Percentiles rank a stretch among this genome's conserved stretches.
These are phyloP conservation scores for Cacoxenus indagator DNA, from an alignment of 2,888 invertebrate species.

Conservation along the genomic window DNA sequence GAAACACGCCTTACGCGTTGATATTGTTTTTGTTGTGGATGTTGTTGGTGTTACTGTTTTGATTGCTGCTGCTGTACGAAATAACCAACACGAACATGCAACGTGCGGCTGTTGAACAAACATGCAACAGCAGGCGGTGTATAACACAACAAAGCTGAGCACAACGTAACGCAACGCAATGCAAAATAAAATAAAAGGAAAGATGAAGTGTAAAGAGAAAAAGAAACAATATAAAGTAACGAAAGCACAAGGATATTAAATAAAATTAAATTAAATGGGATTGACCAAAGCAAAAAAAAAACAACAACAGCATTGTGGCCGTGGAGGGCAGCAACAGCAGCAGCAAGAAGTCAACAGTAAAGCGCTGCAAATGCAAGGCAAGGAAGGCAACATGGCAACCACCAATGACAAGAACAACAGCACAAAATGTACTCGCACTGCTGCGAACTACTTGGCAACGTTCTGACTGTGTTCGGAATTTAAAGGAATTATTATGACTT, in stretches of 20 bases:
- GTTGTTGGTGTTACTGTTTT: not conserved
- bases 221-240: conserved; percentile 46
- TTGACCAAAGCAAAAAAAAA: conserved; percentile 48
- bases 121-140: conserved; percentile 21
- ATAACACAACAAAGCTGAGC: too few species aligned
- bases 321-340: not conserved
- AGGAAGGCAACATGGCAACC: not conserved
- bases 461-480: conserved; percentile 3
- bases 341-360: not conserved
- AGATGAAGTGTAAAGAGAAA: conserved; percentile 13
- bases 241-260: conserved; percentile 61
- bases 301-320: not conserved
- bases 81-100: conserved; percentile 9
- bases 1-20: conserved; percentile 36
- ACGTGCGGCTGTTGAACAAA: conserved; percentile 18
- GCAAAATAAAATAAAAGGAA: not conserved
- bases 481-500: conserved; percentile 20
- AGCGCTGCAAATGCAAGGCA: not conserved
- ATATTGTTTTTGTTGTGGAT: not conserved
- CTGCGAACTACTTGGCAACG: not conserved
- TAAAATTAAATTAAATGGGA: conserved; percentile 63
- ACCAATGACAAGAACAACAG: not conserved
- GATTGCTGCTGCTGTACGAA: not conserved
- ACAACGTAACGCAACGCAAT: conserved; percentile 9
- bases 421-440: not conserved